Evolutionary conservation across 1,140 invertebrate genomes (phyloP).

Genomic region (Aphaenogaster ashmeadi): DNA sequence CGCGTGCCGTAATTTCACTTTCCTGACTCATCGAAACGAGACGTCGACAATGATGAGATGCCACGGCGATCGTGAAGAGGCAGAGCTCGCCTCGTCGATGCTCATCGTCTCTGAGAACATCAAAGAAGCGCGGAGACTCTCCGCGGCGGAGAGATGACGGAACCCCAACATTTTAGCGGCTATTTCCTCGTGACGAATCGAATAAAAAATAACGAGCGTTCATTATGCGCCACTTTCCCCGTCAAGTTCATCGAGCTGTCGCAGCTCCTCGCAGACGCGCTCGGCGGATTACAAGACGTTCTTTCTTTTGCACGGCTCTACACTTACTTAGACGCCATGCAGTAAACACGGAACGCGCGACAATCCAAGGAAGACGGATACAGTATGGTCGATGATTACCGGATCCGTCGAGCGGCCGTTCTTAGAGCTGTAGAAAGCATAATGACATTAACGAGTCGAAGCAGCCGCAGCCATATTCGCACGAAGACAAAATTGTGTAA

Average conservation of each 20-base stretch:
- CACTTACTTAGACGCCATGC: conserved; percentile 9
- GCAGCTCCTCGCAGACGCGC: not conserved
- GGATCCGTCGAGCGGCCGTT: conserved; percentile 37
- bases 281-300: conserved; percentile 9
- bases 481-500: conserved; percentile 10
- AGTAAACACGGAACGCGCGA: conserved; percentile 27
- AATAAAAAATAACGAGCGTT: conserved; percentile 50
- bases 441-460: conserved; percentile 44
- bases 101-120: conserved; percentile 23
- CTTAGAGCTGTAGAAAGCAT: conserved; percentile 26
- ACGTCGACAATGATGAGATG: conserved; percentile 18
- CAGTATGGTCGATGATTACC: conserved; percentile 15
- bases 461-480: not conserved
- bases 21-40: conserved; percentile 27
- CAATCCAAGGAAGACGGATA: conserved; percentile 31
- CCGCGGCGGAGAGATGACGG: conserved; percentile 9
- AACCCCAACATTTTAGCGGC: conserved; percentile 30
- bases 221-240: conserved; percentile 53
- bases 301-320: not conserved
- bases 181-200: conserved; percentile 42
- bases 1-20: conserved; percentile 46
- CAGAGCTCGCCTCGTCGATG: conserved; percentile 26
- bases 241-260: conserved; percentile 51
- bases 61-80: conserved; percentile 19
- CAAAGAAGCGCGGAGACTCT: conserved; percentile 8